phyloP scores from a whole-genome alignment of 2,888 invertebrate species.

The Melinopterus prodromus region DNA sequence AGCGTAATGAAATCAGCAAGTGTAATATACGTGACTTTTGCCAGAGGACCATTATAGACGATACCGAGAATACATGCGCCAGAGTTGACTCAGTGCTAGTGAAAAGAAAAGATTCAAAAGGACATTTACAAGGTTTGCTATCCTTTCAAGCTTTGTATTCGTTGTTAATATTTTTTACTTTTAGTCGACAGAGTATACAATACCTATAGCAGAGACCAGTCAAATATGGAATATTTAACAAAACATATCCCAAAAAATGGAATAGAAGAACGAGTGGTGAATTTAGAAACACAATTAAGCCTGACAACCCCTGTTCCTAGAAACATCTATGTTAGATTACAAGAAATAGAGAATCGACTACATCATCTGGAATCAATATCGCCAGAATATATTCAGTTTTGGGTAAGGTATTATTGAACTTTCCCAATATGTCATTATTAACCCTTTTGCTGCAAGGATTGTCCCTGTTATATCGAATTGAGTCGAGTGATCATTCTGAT shows the following conservation, averaged over 20 bases:
- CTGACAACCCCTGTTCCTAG: slow-evolving; percentile 65
- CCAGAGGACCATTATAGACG: slow-evolving; percentile 47
- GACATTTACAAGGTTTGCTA: slow-evolving; percentile 77
- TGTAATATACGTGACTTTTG: slow-evolving; percentile 82
- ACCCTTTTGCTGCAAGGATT: too few relatives aligned
- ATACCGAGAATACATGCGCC: slow-evolving; percentile 71
- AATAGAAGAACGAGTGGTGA: slow-evolving; percentile 74
- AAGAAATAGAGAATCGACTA: slow-evolving; percentile 77
- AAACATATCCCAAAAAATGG: slow-evolving; percentile 59
- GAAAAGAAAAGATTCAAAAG: slow-evolving; percentile 76
- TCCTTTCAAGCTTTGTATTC: not conserved
- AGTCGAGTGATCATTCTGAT: too few relatives aligned
- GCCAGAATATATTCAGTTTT: slow-evolving; percentile 80
- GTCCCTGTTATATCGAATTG: too few relatives aligned
- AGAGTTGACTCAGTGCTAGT: slow-evolving; percentile 77
- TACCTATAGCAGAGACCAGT: slow-evolving; percentile 68
- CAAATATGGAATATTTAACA: slow-evolving; percentile 62
- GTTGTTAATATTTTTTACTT: slow-evolving; percentile 37
- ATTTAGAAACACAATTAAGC: slow-evolving; percentile 71
- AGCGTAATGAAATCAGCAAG: slow-evolving; percentile 77
- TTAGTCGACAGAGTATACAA: slow-evolving; percentile 76
- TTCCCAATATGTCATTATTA: not conserved
- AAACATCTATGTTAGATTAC: slow-evolving; percentile 74
- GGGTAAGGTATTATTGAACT: slow-evolving; percentile 62
- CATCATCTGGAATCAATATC: slow-evolving; percentile 77